Evolutionary conservation across 2,113 vertebrate genomes (phyloP).

Genomic region (Phasianus colchicus): DNA sequence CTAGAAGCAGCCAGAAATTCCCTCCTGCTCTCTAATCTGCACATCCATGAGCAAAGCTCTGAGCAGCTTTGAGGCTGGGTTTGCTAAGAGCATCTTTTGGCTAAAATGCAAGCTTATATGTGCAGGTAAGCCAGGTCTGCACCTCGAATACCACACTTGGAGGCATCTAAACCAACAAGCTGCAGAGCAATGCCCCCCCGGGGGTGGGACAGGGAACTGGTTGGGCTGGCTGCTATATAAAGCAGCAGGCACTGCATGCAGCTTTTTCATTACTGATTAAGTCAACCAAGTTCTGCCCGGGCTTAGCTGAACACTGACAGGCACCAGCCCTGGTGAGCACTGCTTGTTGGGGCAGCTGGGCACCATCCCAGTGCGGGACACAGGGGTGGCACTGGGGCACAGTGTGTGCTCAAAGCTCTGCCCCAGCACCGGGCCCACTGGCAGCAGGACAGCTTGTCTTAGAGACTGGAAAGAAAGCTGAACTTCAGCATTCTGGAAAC

Average conservation of each 20-base stretch:
- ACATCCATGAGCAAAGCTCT: neutral
- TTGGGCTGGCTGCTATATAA: slow-evolving; percentile 24
- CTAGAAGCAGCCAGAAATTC: neutral
- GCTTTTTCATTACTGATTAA: slow-evolving; percentile 44
- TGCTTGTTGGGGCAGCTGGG: neutral
- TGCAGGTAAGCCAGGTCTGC: neutral
- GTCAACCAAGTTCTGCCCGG: neutral
- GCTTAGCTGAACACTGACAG: slow-evolving; percentile 16
- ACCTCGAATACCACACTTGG: neutral
- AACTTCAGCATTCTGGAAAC: no score
- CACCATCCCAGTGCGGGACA: neutral
- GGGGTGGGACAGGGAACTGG: slow-evolving; percentile 5
- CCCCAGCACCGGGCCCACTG: no score
- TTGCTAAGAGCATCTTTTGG: neutral
- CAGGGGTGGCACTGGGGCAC: no score
- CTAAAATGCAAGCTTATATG: neutral
- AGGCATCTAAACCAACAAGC: slow-evolving; percentile 35
- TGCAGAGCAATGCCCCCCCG: slow-evolving; percentile 9
- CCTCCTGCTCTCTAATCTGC: neutral
- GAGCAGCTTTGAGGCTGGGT: neutral
- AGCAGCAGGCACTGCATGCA: neutral
- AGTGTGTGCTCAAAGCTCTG: no score
- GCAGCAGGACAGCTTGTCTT: no score
- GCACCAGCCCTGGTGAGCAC: neutral
- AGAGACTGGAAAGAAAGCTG: no score